A percentile compares a stretch with the other conserved stretches of the same genome.
Evolutionary conservation across 2,888 invertebrate species (phyloP).

Genomic region (Cheilosia urbana): DNA sequence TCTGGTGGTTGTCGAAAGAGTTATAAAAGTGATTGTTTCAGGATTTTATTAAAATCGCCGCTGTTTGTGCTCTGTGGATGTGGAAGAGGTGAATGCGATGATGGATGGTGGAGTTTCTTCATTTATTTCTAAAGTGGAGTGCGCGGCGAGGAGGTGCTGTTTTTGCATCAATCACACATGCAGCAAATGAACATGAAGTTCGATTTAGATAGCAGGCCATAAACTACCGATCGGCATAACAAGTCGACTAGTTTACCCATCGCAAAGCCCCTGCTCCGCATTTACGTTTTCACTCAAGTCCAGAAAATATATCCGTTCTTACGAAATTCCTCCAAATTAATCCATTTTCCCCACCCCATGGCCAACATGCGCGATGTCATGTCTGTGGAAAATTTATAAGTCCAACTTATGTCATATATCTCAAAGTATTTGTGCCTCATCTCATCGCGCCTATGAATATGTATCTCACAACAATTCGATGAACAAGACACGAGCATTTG

Average conservation of each 20-base stretch:
- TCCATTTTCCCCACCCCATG: neutral
- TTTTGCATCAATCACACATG: too few species aligned
- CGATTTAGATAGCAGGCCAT: too few species aligned
- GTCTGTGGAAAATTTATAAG: slow-evolving; percentile 13
- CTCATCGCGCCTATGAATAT: slow-evolving; percentile 37
- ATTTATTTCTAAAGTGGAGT: too few species aligned
- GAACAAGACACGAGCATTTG: slow-evolving; percentile 70
- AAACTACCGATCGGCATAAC: neutral
- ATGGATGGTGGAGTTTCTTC: too few species aligned
- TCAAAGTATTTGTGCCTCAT: slow-evolving; percentile 1
- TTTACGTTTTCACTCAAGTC: neutral
- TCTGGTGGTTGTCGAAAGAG: neutral
- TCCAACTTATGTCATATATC: slow-evolving; percentile 18
- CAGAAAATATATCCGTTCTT: neutral
- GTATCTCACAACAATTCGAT: slow-evolving; percentile 43
- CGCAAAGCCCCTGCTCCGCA: neutral
- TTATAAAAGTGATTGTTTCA: slow-evolving; percentile 20
- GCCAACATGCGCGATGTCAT: neutral
- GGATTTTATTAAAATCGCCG: too few species aligned
- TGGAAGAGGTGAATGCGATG: too few species aligned
- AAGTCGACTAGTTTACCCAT: neutral
- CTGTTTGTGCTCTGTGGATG: too few species aligned
- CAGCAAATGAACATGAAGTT: too few species aligned
- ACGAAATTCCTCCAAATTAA: neutral
- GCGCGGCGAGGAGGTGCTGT: too few species aligned